Base-by-base conservation (phyloP, 2,797 vertebrate genomes). In the Apogon talboti region DNA sequence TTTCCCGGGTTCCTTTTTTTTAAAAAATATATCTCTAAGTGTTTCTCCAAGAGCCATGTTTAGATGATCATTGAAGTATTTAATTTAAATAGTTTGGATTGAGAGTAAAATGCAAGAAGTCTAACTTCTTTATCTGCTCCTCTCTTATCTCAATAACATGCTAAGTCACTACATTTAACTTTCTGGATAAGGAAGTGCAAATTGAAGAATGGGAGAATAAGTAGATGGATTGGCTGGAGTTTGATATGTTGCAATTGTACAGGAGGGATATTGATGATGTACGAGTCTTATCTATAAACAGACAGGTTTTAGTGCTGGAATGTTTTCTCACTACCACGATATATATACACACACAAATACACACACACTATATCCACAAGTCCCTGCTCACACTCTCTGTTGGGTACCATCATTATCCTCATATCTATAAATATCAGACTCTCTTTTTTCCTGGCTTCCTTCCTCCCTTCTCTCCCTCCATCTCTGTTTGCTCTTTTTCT, bases 381-480 rank as follows among this genome's bases (percentile, higher is more conserved):
- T 71, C 81, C 60, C 38, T 81, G 70, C 71, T 76, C 74, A 74
- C 78, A 21, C 61, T 73, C 82, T 88, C 85, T 54, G 69, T 77
- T 76, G 84, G 85, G 60, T 60, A 66, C 71, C 86, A 74, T 91
- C 86, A 86, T 92, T 91, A 92, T 90, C 83, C 87, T 89, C 75
- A 65, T 87, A 89, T 92, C 92, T 93, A 92, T 90, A 93, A 92
- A 93, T 93, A 93, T 87, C 90, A 78, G 83, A 57, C 74, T 67
- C 47, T 66, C 67, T 35, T 63, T 66, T 55, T 71, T 56, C 24
- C 41, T 64, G 15, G 48, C 62, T 71, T 61, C 74, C 72, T 67
- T 38, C 52, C 70, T 65, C 30, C 44, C 41, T 77, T 71, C 70
- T 54, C 76, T 63, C 67, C 62, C 71, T 81, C 76, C 81, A 66